A percentile compares a stretch with the other conserved stretches of the same genome.
Conservation (phyloP, 2,888 invertebrate species). For the Drosophila maculinotata region DNA sequence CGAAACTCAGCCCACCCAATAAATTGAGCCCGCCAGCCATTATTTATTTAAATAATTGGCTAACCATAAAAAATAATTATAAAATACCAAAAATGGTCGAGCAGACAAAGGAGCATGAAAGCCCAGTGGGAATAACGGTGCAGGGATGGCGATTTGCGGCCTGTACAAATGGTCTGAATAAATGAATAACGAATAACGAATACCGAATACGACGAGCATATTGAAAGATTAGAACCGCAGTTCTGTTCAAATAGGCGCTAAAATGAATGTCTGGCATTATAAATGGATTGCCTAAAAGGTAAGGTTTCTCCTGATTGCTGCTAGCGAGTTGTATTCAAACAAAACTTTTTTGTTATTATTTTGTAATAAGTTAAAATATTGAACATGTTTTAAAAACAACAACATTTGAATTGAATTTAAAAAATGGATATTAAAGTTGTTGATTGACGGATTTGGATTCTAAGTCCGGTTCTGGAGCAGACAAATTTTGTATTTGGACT, state of each 20-base stretch:
- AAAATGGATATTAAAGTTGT: no score
- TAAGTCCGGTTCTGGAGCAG: no score
- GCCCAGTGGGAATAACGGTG: background rate
- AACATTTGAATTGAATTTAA: no score
- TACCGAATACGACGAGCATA: conserved; percentile 41
- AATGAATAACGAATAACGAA: conserved; percentile 60
- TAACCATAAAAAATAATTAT: conserved; percentile 66
- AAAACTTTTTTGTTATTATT: background rate
- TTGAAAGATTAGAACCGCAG: conserved; percentile 43
- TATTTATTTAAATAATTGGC: conserved; percentile 80
- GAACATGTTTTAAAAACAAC: no score
- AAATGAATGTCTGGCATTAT: conserved; percentile 6
- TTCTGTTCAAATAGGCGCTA: conserved; percentile 23
- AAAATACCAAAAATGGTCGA: conserved; percentile 53
- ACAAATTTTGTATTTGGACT: no score
- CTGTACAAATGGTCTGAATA: conserved; percentile 39
- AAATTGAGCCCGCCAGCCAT: conserved; percentile 41
- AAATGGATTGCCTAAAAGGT: background rate
- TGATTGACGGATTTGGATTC: no score
- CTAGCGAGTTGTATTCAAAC: background rate
- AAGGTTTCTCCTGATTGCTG: background rate
- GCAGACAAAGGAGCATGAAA: conserved; percentile 35
- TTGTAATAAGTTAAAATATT: background rate
- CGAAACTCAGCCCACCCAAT: conserved; percentile 18
- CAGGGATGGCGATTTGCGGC: conserved; percentile 1